Conservation (phyloP, 2,113 vertebrate species). For the Apteryx owenii region DNA sequence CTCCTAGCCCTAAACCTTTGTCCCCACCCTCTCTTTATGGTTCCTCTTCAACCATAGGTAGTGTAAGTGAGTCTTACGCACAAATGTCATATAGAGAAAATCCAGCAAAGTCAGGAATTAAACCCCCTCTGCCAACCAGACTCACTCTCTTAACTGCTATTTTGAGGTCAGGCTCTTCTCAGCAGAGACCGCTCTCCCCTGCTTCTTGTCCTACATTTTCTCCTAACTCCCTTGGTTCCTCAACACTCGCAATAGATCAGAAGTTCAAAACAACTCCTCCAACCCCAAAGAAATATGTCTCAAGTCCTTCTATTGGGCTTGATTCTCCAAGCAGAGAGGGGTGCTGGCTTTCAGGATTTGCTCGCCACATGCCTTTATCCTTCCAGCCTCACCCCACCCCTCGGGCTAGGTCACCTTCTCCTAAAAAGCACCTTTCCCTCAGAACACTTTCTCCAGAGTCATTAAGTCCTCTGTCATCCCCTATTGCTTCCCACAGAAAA, state of each 20-base stretch:
- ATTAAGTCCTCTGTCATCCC: neutral
- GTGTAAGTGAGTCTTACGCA: conserved; percentile 67
- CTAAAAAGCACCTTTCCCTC: neutral
- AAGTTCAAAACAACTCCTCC: conserved; percentile 62
- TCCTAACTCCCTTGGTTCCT: conserved; percentile 77
- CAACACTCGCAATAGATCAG: conserved; percentile 71
- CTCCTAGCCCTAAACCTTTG: conserved; percentile 85
- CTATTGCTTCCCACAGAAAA: neutral
- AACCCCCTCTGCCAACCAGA: conserved; percentile 82
- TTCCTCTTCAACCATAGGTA: conserved; percentile 81
- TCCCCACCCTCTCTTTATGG: conserved; percentile 74
- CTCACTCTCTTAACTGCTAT: conserved; percentile 93
- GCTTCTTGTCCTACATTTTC: conserved; percentile 82
- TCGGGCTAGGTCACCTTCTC: neutral
- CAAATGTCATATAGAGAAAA: conserved; percentile 68
- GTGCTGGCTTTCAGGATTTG: conserved; percentile 5
- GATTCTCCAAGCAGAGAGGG: conserved; percentile 46
- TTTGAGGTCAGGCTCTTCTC: conserved; percentile 85
- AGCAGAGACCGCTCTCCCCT: conserved; percentile 67
- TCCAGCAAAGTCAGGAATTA: conserved; percentile 60
- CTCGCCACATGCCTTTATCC: neutral
- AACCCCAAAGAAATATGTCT: conserved; percentile 69
- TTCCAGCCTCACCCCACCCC: neutral
- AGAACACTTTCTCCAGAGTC: neutral
- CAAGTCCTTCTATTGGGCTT: conserved; percentile 50